These are phyloP conservation scores for Choloepus didactylus DNA, from an alignment of 2,797 vertebrate genomes.

Conservation along the genomic window DNA sequence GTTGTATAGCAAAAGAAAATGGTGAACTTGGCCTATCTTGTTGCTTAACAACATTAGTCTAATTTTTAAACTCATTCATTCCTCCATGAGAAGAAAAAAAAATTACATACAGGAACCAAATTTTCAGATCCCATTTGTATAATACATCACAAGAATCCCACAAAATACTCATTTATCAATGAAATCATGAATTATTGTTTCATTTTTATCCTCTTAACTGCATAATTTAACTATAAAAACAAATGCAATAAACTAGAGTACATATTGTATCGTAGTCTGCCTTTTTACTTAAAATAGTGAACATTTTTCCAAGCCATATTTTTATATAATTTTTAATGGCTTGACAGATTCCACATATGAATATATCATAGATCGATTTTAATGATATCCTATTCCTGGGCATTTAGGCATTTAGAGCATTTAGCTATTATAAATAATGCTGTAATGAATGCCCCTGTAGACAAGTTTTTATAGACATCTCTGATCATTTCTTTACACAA, in stretches of 20 bases:
- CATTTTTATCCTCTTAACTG: slow-evolving; percentile 3
- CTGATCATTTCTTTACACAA: slow-evolving; percentile 27
- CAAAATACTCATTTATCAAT: neutral
- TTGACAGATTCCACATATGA: neutral
- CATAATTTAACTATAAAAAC: slow-evolving; percentile 29
- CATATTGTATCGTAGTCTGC: neutral
- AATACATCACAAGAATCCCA: slow-evolving; percentile 42
- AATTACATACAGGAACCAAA: neutral
- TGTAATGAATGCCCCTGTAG: neutral
- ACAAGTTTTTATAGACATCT: neutral
- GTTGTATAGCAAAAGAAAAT: slow-evolving; percentile 12
- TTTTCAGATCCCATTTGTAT: slow-evolving; percentile 42
- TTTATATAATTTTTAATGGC: neutral
- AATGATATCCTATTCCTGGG: neutral
- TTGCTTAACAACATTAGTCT: neutral
- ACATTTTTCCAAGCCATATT: neutral
- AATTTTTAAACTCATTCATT: slow-evolving; percentile 46
- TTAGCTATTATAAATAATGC: slow-evolving; percentile 1
- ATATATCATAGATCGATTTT: neutral
- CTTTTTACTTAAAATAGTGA: slow-evolving; percentile 42
- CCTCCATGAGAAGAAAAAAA: neutral
- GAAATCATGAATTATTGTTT: slow-evolving; percentile 32
- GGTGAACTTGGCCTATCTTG: neutral
- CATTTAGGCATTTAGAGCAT: neutral
- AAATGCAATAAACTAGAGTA: neutral